Conservation (phyloP, 2,113 vertebrate genomes). For the Sphaerodactylus townsendi region DNA sequence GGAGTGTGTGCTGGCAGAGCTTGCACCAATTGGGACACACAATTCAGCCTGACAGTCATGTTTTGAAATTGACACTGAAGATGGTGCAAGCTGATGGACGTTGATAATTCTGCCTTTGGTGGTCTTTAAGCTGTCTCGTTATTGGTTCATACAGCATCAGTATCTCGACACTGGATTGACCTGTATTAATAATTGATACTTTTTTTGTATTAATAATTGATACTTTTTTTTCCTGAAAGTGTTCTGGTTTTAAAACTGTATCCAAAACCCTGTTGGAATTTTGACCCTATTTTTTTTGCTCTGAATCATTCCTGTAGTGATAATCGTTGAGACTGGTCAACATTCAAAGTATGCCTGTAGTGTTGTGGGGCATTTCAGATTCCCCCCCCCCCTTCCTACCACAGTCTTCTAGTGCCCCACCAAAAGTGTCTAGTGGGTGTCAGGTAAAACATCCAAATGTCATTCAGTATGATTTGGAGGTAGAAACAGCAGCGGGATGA, state of each 20-base stretch:
- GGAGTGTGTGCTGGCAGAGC: not conserved
- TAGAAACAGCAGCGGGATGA: not conserved
- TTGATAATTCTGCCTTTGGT: not conserved
- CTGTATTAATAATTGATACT: not conserved
- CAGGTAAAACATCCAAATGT: not conserved
- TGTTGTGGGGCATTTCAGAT: not conserved
- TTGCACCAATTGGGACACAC: not conserved
- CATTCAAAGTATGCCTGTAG: not conserved
- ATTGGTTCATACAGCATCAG: not conserved
- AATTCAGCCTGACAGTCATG: not conserved
- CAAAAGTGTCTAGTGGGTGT: not conserved
- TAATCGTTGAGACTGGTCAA: not conserved
- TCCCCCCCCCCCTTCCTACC: not conserved
- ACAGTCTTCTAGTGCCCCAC: not conserved
- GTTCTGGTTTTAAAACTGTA: not conserved
- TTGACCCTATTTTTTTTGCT: not conserved
- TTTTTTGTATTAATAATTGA: too few species aligned
- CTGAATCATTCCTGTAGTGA: not conserved
- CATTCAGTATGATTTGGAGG: not conserved
- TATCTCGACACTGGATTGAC: not conserved
- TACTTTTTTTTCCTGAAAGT: too few species aligned
- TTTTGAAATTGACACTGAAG: not conserved
- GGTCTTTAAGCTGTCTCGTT: not conserved
- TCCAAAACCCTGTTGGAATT: not conserved
- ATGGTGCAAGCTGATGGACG: not conserved